Evolutionary conservation across 2,888 invertebrate genomes (phyloP), one percentile per base, ranked within the genome.

Genomic region (Drosophila fungiperda): DNA sequence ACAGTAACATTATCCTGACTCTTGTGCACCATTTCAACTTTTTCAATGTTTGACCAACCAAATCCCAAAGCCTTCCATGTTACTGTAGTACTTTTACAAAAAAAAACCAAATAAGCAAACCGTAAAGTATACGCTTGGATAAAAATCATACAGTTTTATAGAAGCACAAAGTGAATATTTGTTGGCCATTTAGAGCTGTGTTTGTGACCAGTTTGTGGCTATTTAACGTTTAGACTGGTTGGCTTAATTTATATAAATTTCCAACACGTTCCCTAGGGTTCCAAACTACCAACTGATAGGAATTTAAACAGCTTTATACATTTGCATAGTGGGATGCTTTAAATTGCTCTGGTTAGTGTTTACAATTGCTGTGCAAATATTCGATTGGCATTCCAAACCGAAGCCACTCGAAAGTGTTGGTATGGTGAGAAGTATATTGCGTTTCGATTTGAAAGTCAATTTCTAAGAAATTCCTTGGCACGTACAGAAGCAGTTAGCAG

Each of bases 391-490:
- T 53, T n/a, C 40, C 45, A 50, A 35, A 48, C 61, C 53, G 36
- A 55, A 54, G 67, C 60, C 67, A 73, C 69, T 79, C 36, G 53
- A 70, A 60, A 62, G 55, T 53, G 57, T 63, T 71, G 36, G 36
- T 29, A 45, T 38, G 64, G 61, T 67, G 68, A 75, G 57, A 52
- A 50, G 42, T 67, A 73, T 73, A 83, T 87, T 79, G 74, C 63
- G 74, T 66, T 78, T 71, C 26, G 40, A 62, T 49, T 64, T 57
- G 23, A 38, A 67, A 71, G 59, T 65, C 49, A 40, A 73, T 69
- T 82, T 67, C 36, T 62, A 59, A 55, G 7, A 62, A 69, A 63
- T 71, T 48, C 65, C 66, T 69, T 52, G 54, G 57, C 40, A 67
- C 53, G 49, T 55, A 53, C 52, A 17, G 35, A 48, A 48, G 9